phyloP scores from a whole-genome alignment of 2,888 invertebrate species.

The Thymelicus sylvestris region DNA sequence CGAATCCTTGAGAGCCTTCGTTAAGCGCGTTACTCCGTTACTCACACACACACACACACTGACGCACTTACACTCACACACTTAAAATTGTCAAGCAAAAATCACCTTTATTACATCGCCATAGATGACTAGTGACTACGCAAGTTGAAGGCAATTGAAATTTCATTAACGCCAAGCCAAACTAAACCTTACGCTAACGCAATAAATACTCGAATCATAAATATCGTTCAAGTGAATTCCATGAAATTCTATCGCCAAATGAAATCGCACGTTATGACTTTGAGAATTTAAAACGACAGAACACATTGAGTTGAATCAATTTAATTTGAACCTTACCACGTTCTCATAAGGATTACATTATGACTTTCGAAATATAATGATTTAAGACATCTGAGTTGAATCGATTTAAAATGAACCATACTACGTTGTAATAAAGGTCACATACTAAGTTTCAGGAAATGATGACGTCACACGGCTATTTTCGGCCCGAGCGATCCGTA shows the following conservation, averaged over 20 bases:
- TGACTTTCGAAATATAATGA: too few species aligned
- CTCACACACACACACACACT: neutral
- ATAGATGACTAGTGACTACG: neutral
- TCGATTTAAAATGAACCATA: neutral
- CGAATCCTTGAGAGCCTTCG: constrained; percentile 22
- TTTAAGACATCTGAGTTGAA: neutral
- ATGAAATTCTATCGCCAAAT: neutral
- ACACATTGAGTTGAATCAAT: neutral
- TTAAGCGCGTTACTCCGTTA: neutral
- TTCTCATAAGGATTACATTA: neutral
- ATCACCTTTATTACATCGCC: neutral
- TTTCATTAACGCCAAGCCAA: neutral
- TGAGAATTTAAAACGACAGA: too few species aligned
- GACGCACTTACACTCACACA: neutral
- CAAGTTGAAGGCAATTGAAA: neutral
- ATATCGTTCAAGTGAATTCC: too few species aligned
- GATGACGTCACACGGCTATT: neutral
- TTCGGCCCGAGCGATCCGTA: neutral
- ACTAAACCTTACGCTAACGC: neutral
- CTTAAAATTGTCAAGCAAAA: neutral
- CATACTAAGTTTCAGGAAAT: neutral
- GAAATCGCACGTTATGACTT: neutral
- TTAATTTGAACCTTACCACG: neutral
- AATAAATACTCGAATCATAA: too few species aligned
- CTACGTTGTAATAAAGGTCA: neutral